Evolutionary conservation across 2,113 vertebrate genomes (phyloP), one percentile per base, ranked within the genome.

Genomic region (Scomber scombrus): DNA sequence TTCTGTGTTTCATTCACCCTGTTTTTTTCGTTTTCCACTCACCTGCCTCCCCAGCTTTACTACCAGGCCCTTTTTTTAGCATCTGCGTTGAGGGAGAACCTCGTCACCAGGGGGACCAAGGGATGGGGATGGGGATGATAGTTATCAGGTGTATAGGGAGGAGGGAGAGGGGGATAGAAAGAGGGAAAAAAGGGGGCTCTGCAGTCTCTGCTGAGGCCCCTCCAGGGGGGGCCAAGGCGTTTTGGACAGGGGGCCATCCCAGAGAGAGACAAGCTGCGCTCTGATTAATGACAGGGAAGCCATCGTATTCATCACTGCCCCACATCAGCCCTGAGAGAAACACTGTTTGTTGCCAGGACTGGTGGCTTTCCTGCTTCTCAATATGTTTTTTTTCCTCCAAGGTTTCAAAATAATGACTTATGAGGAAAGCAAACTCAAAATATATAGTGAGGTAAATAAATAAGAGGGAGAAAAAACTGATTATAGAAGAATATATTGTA

Each of bases 221-320:
- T 73, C 63, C 3, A 18, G 67, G 62, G 72, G 56, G 77, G 78
- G 72, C 50, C 13, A 2, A 8, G 66, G 75, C 52, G 67, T 58
- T 63, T 31, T 57, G 72, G 57, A 69, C 7, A 11, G 58, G 64
- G 78, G 76, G 49, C 75, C 73, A 58, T 82, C 67, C 84, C 75
- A 50, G 69, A 34, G 77, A 88, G 87, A 69, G 84, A 89, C 79
- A 85, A 57, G 78, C 84, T 2, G 52, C 5, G 7, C 66, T 43
- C 89, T 94, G 91, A 93, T 92, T 89, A 90, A 94, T 93, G 91
- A 90, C 68, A 50, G 31, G 7, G 76, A 80, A 63, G 75, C 81
- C 46, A 11, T 73, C 9, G 68, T 75, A 93, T 93, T 87, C 78
- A 93, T 93, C 91, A 90, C 88, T 88, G 86, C 78, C 81, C 81